Conservation (phyloP, 2,797 vertebrate genomes). For the Pseudomugil gertrudae region DNA sequence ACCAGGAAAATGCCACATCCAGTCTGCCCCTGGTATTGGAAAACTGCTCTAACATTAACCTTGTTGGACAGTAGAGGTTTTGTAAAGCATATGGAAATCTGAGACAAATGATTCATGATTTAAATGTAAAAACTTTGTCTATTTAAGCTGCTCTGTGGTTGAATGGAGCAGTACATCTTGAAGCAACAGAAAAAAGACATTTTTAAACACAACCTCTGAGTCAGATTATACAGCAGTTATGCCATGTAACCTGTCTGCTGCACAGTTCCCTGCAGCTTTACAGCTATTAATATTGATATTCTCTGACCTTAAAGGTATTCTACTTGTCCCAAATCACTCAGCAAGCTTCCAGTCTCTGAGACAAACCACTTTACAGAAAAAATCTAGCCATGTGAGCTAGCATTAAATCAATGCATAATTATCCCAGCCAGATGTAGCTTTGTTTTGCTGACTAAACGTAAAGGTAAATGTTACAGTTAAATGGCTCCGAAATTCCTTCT, state of each 20-base stretch:
- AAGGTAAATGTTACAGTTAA: constrained; percentile 44
- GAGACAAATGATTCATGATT: no score
- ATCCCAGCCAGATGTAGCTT: constrained; percentile 47
- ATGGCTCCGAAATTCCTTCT: constrained; percentile 54
- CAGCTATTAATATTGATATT: constrained; percentile 75
- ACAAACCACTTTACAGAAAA: constrained; percentile 54
- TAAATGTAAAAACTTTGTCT: neutral
- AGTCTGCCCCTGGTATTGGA: no score
- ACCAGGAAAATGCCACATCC: no score
- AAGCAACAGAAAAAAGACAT: constrained; percentile 21
- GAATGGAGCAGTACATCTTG: constrained; percentile 8
- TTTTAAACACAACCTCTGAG: constrained; percentile 31
- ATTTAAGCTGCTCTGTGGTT: constrained; percentile 17
- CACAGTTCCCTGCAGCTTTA: constrained; percentile 49
- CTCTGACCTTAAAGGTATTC: constrained; percentile 58
- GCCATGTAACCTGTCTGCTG: constrained; percentile 54
- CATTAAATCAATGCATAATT: constrained; percentile 73
- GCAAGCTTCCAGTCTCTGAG: constrained; percentile 51
- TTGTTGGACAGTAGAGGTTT: no score
- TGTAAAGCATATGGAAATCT: no score
- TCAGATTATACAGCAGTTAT: constrained; percentile 32
- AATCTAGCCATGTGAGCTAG: constrained; percentile 57
- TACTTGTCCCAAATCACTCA: constrained; percentile 58
- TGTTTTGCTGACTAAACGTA: constrained; percentile 56
- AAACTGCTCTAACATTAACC: no score